Conservation (phyloP, 2,113 vertebrate species). For the Loxodonta africana region DNA sequence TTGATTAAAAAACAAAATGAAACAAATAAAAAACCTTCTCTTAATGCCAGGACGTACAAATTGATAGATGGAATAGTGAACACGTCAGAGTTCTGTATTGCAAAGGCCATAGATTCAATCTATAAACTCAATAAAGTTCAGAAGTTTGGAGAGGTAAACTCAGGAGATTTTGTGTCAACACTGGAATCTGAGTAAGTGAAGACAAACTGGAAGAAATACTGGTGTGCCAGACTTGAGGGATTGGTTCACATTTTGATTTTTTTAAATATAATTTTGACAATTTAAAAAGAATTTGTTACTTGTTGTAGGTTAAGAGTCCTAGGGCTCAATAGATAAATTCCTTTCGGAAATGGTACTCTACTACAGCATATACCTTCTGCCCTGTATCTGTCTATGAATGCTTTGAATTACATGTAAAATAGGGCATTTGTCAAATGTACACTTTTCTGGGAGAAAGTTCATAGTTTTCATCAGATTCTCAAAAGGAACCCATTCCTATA, state of each 20-base stretch:
- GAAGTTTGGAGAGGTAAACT: conserved; percentile 57
- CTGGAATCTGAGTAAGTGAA: conserved; percentile 66
- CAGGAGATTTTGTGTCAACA: conserved; percentile 54
- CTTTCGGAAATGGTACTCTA: neutral
- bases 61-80: conserved; percentile 55
- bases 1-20: neutral
- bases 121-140: conserved; percentile 52
- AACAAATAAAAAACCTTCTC: conserved; percentile 24
- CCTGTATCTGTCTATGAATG: neutral
- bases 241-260: conserved; percentile 58
- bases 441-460: conserved; percentile 38
- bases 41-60: conserved; percentile 38
- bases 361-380: neutral
- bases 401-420: neutral
- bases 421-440: conserved; percentile 32
- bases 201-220: conserved; percentile 50
- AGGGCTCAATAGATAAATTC: neutral
- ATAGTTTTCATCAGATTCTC: conserved; percentile 14
- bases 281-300: conserved; percentile 1
- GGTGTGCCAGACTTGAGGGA: neutral
- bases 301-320: conserved; percentile 21
- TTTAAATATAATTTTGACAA: conserved; percentile 58
- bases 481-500: conserved; percentile 33
- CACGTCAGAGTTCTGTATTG: conserved; percentile 52
- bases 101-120: conserved; percentile 16